Conservation (phyloP, 1,140 invertebrate genomes). For the Drosophila triauraria region DNA sequence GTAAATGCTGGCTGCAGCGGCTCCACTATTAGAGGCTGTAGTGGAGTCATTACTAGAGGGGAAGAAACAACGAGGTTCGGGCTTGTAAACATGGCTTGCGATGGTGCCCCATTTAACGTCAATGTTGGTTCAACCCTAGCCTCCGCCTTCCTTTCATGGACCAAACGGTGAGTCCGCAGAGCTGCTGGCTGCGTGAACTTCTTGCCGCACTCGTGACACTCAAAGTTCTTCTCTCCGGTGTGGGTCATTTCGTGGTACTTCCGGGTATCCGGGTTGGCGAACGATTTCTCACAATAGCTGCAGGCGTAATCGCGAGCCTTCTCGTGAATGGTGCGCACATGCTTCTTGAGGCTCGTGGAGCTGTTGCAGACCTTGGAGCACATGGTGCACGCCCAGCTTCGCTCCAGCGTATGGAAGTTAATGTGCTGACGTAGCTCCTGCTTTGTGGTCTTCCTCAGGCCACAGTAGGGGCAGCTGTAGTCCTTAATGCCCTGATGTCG, state of each 20-base stretch:
- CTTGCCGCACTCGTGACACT: slow-evolving; percentile 65
- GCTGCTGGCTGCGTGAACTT: slow-evolving; percentile 73
- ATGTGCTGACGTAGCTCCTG: slow-evolving; percentile 77
- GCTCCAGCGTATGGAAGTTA: slow-evolving; percentile 77
- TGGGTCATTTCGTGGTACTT: slow-evolving; percentile 83
- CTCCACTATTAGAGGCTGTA: neutral
- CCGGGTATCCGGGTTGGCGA: slow-evolving; percentile 72
- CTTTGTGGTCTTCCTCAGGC: slow-evolving; percentile 70
- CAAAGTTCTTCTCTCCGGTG: slow-evolving; percentile 85
- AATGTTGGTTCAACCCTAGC: no score
- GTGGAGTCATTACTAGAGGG: neutral
- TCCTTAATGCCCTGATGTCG: slow-evolving; percentile 80
- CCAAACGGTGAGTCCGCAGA: slow-evolving; percentile 67
- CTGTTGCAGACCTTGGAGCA: slow-evolving; percentile 75
- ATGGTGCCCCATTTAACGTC: neutral
- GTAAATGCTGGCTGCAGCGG: slow-evolving; percentile 6
- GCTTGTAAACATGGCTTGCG: neutral
- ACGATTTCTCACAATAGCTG: slow-evolving; percentile 65
- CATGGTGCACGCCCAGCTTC: slow-evolving; percentile 66
- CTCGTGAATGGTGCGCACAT: slow-evolving; percentile 71
- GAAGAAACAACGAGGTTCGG: neutral
- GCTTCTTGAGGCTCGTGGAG: slow-evolving; percentile 71
- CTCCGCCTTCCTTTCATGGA: slow-evolving; percentile 35
- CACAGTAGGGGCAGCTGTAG: slow-evolving; percentile 76
- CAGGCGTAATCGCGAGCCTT: slow-evolving; percentile 66